Percentiles rank a stretch among this genome's conserved stretches.
phyloP scores from a whole-genome alignment of 2,797 vertebrate species.

The Chrysocyon brachyurus region DNA sequence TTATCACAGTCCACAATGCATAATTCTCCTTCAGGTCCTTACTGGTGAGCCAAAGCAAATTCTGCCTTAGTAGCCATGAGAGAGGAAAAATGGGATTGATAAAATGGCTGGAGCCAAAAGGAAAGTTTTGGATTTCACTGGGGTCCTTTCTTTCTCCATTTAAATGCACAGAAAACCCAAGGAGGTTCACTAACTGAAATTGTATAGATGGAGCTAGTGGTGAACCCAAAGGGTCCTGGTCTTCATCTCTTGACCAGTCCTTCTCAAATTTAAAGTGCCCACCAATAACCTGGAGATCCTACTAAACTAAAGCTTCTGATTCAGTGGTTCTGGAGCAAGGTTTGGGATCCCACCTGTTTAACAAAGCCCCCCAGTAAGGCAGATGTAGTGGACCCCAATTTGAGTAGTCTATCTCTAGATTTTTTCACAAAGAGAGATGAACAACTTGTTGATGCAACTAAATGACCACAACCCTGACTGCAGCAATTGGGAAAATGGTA shows the following conservation, averaged over 20 bases:
- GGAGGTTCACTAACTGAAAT: background rate
- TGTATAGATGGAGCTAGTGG: background rate
- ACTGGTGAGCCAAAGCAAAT: background rate
- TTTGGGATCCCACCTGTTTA: background rate
- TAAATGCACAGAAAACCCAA: background rate
- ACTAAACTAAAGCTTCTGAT: background rate
- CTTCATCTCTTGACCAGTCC: background rate
- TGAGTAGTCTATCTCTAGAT: background rate
- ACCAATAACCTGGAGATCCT: background rate
- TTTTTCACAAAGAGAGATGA: conserved; percentile 7
- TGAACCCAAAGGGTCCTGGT: background rate
- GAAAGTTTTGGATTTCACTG: background rate
- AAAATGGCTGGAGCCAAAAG: background rate
- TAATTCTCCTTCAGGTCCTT: background rate
- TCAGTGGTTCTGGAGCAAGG: background rate
- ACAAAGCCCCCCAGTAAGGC: background rate
- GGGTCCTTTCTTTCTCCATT: background rate
- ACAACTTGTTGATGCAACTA: background rate
- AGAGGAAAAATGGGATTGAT: background rate
- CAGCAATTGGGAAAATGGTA: background rate
- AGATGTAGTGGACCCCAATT: background rate
- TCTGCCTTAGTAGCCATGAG: background rate
- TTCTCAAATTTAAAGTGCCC: background rate
- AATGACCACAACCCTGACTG: background rate
- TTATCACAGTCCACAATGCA: background rate